These are phyloP conservation scores for Diaphora mendica DNA, from an alignment of 2,888 invertebrate genomes.

Conservation along the genomic window DNA sequence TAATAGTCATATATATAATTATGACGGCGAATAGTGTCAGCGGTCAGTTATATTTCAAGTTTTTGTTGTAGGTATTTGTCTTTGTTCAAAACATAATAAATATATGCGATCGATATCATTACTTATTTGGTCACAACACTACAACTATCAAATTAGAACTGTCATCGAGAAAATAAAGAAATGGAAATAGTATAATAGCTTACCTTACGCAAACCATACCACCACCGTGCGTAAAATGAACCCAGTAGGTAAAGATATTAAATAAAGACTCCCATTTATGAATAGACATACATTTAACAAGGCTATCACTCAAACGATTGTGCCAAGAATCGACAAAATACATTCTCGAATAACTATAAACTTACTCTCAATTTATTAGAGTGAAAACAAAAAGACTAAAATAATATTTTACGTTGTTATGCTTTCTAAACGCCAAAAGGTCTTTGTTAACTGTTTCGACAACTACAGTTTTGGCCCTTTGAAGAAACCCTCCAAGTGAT, in stretches of 20 bases:
- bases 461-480: conserved; percentile 11
- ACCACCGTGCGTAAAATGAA: background rate
- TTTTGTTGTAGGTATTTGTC: too few relatives aligned
- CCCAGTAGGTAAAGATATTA: background rate
- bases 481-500: conserved; percentile 15
- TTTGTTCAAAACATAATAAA: too few relatives aligned
- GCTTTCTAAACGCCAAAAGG: conserved; percentile 11
- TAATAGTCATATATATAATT: too few relatives aligned
- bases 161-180: too few relatives aligned
- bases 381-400: conserved; percentile 6
- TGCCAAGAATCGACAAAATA: background rate
- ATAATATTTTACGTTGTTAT: conserved; percentile 4
- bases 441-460: conserved; percentile 12
- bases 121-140: too few relatives aligned
- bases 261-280: background rate
- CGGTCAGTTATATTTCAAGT: too few relatives aligned
- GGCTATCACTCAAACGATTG: background rate
- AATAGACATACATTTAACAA: background rate
- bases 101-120: too few relatives aligned
- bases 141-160: too few relatives aligned
- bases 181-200: too few relatives aligned
- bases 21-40: too few relatives aligned
- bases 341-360: background rate
- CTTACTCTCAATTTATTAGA: background rate
- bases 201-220: background rate